A percentile compares a stretch with the other conserved stretches of the same genome.
Evolutionary conservation across 2,113 vertebrate genomes (phyloP).

Genomic region (Lipophrys pholis): DNA sequence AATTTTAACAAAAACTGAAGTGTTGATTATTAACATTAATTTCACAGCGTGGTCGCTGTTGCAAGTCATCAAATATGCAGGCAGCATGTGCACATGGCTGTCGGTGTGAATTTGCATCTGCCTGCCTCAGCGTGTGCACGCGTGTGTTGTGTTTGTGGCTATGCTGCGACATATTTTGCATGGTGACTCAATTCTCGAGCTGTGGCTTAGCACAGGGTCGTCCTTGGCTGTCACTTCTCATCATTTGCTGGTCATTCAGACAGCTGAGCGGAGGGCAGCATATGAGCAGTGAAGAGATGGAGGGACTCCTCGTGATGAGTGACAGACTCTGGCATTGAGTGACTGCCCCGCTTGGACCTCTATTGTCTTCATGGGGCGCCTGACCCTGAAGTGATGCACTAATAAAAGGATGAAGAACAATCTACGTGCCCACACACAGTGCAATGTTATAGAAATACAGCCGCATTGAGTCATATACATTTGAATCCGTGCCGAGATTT

Average conservation of each 20-base stretch:
- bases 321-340: slow-evolving; percentile 65
- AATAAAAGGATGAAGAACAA: slow-evolving; percentile 29
- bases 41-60: not conserved
- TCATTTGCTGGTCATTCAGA: slow-evolving; percentile 66
- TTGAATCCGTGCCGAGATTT: slow-evolving; percentile 20
- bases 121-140: slow-evolving; percentile 3
- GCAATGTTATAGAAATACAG: not conserved
- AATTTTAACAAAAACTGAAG: not conserved
- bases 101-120: slow-evolving; percentile 21
- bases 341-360: slow-evolving; percentile 57
- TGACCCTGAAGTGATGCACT: slow-evolving; percentile 23
- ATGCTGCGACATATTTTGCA: slow-evolving; percentile 35
- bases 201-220: slow-evolving; percentile 56
- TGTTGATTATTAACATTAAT: slow-evolving; percentile 9
- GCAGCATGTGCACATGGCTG: not conserved
- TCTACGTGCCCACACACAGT: not conserved
- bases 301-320: slow-evolving; percentile 56
- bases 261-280: slow-evolving; percentile 66
- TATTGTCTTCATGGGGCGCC: slow-evolving; percentile 48
- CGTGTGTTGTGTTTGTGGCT: slow-evolving; percentile 16
- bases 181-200: slow-evolving; percentile 65
- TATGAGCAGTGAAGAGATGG: slow-evolving; percentile 69
- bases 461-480: slow-evolving; percentile 31
- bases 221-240: slow-evolving; percentile 77
- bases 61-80: slow-evolving; percentile 7